Evolutionary conservation across 2,113 vertebrate species (phyloP).

Genomic region (Pelecanoides urinatrix): DNA sequence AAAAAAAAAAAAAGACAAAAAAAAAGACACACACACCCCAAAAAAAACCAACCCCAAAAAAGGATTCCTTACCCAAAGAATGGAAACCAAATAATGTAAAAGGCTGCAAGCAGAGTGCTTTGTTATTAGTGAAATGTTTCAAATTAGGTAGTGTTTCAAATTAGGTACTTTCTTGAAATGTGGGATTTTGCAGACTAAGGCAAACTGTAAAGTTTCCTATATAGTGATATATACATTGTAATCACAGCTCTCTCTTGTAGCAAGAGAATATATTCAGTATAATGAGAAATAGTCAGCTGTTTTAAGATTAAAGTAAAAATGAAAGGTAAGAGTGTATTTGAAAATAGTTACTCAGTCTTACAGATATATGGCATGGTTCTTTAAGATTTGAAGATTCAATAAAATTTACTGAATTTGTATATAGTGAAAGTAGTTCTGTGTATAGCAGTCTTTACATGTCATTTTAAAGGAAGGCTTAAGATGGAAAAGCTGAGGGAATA

Average conservation of each 20-base stretch:
- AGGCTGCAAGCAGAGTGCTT: neutral
- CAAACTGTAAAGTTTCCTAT: neutral
- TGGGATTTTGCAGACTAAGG: neutral
- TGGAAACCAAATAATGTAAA: neutral
- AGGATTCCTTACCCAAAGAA: neutral
- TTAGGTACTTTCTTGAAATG: neutral
- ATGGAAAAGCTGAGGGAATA: neutral
- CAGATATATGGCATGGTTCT: neutral
- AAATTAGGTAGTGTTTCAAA: neutral
- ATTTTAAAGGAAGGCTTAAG: neutral
- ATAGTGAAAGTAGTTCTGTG: neutral
- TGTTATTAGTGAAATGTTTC: neutral
- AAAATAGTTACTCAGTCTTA: neutral
- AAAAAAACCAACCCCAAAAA: neutral
- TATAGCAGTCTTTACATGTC: neutral
- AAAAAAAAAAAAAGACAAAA: too few species aligned
- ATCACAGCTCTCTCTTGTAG: neutral
- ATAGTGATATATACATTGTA: neutral
- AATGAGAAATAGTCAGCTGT: neutral
- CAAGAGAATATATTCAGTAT: neutral
- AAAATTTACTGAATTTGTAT: neutral
- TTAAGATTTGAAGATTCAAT: neutral
- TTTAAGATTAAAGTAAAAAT: conserved; percentile 20
- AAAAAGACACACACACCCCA: fast-evolving
- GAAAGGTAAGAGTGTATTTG: neutral